Conservation (phyloP, 2,113 vertebrate genomes). For the Amphilophus citrinellus region DNA sequence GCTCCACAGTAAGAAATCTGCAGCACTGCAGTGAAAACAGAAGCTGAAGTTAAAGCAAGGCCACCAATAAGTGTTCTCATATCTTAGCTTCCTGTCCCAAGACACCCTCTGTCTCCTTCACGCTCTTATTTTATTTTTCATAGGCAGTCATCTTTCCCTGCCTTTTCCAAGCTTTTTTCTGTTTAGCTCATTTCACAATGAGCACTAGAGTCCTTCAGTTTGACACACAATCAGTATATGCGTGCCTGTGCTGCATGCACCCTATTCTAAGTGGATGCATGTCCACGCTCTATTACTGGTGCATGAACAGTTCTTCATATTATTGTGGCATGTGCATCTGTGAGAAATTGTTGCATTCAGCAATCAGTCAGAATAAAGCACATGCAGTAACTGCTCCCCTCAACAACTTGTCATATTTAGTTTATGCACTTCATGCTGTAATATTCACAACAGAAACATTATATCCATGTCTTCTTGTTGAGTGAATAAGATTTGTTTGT, state of each 20-base stretch:
- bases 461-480: constrained; percentile 22
- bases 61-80: constrained; percentile 51
- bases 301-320: constrained; percentile 51
- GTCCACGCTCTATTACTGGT: not conserved
- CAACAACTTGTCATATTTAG: constrained; percentile 56
- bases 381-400: constrained; percentile 31
- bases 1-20: constrained; percentile 30
- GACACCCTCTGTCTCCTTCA: constrained; percentile 36
- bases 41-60: constrained; percentile 41
- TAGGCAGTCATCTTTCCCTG: constrained; percentile 16
- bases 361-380: constrained; percentile 59
- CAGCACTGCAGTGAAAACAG: constrained; percentile 33
- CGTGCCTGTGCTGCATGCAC: not conserved
- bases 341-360: constrained; percentile 25
- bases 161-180: constrained; percentile 15
- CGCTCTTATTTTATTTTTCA: constrained; percentile 50
- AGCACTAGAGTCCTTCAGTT: constrained; percentile 38
- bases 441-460: constrained; percentile 48
- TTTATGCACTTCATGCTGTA: constrained; percentile 46
- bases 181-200: constrained; percentile 42
- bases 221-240: constrained; percentile 39
- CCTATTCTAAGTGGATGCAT: constrained; percentile 5
- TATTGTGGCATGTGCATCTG: constrained; percentile 33
- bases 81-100: constrained; percentile 51
- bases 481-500: constrained; percentile 39